These are phyloP conservation scores for Xestia ashworthii DNA, from an alignment of 2,888 invertebrate species.

Conservation along the genomic window DNA sequence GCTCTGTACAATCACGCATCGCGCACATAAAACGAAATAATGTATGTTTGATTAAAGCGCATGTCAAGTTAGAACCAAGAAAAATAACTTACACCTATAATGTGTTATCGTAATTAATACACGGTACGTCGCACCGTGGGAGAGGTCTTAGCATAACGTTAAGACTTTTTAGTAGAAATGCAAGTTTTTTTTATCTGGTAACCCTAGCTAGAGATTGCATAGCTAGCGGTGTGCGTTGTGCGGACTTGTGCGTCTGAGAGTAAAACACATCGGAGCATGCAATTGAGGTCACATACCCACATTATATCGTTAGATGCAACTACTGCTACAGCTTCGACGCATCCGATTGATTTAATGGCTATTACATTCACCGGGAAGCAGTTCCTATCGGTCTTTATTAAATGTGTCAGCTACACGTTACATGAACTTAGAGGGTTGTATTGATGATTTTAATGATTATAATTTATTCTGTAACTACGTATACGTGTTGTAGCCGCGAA, in stretches of 20 bases:
- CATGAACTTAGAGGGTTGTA: too few species aligned
- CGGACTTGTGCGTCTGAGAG: conserved; percentile 41
- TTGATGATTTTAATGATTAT: too few species aligned
- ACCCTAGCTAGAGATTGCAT: conserved; percentile 44
- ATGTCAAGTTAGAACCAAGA: background rate
- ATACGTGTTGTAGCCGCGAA: too few species aligned
- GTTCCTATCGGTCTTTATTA: conserved; percentile 17
- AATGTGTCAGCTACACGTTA: conserved; percentile 2
- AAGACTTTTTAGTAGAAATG: background rate
- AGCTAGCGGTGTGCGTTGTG: conserved; percentile 48
- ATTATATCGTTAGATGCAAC: conserved; percentile 70
- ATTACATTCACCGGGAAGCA: conserved; percentile 28
- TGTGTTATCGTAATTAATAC: background rate
- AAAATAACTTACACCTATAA: background rate
- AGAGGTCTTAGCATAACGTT: background rate
- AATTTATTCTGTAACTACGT: too few species aligned
- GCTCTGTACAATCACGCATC: background rate
- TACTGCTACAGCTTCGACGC: conserved; percentile 58
- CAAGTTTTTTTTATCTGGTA: background rate
- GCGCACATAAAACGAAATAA: background rate
- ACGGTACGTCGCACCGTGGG: background rate
- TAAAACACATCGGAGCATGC: conserved; percentile 66
- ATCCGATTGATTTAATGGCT: conserved; percentile 66
- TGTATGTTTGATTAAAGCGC: background rate
- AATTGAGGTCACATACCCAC: conserved; percentile 68